A percentile compares a stretch with the other conserved stretches of the same genome.
Evolutionary conservation across 92 coral and sea anemone genomes (phyloP).

Genomic region (Desmophyllum pertusum): DNA sequence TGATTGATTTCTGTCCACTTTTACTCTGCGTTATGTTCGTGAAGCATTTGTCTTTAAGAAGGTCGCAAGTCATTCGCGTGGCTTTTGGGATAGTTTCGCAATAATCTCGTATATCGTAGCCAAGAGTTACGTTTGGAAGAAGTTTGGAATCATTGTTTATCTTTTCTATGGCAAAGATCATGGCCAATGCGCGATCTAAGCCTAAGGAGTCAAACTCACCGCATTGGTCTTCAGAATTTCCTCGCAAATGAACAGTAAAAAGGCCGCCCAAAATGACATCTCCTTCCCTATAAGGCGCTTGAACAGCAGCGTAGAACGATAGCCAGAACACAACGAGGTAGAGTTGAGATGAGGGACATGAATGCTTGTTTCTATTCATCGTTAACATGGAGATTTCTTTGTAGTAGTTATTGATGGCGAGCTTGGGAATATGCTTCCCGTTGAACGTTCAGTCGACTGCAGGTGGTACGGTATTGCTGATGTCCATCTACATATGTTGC

Average conservation of each 20-base stretch:
- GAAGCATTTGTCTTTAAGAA: background rate
- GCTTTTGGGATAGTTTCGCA: background rate
- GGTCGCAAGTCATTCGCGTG: background rate
- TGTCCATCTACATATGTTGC: too few species aligned
- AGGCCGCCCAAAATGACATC: slow-evolving; percentile 83
- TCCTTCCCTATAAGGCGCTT: slow-evolving; percentile 2
- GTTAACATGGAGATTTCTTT: background rate
- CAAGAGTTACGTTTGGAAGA: slow-evolving; percentile 77
- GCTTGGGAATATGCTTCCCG: too few species aligned
- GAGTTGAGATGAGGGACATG: background rate
- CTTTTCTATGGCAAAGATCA: slow-evolving; percentile 75
- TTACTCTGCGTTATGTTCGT: background rate
- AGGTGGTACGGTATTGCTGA: too few species aligned
- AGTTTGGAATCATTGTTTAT: slow-evolving; percentile 65
- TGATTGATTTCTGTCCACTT: background rate
- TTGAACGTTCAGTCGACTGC: too few species aligned
- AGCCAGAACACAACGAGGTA: background rate
- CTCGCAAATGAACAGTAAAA: slow-evolving; percentile 44
- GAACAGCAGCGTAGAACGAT: background rate
- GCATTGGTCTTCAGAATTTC: slow-evolving; percentile 45
- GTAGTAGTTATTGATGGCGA: background rate
- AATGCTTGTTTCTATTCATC: background rate
- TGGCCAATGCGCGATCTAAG: slow-evolving; percentile 77
- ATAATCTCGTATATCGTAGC: slow-evolving; percentile 31
- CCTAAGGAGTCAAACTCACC: slow-evolving; percentile 64